These are phyloP conservation scores for Melanotus villosus DNA, from an alignment of 2,888 invertebrate genomes.

Conservation along the genomic window DNA sequence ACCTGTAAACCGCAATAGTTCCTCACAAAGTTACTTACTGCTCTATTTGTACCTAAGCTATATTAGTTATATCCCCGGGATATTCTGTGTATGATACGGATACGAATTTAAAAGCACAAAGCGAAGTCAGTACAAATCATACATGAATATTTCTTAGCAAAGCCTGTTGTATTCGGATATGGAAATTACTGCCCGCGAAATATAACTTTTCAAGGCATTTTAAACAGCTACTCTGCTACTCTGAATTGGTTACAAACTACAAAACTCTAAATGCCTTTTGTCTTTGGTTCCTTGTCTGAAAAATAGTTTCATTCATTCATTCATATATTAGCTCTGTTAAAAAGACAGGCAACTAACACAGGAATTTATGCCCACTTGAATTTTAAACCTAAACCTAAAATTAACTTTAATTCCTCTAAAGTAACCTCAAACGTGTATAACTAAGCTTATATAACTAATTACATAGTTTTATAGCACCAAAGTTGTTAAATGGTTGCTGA, in stretches of 20 bases:
- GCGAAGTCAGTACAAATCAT: not conserved
- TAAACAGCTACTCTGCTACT: no score
- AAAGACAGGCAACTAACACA: no score
- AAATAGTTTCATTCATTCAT: no score
- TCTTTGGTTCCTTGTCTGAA: no score
- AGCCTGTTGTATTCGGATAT: not conserved
- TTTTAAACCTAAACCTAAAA: not conserved
- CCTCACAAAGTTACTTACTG: conserved; percentile 26
- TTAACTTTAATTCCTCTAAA: no score
- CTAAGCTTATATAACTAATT: not conserved
- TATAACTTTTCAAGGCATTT: no score
- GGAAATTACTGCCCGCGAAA: no score
- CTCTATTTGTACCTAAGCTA: conserved; percentile 23
- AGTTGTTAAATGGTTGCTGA: no score
- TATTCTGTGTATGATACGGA: conserved; percentile 18
- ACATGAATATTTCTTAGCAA: not conserved
- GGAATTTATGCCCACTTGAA: no score
- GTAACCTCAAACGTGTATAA: not conserved
- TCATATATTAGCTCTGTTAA: no score
- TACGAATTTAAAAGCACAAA: conserved; percentile 8
- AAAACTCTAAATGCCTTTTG: no score
- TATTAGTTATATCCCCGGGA: conserved; percentile 27
- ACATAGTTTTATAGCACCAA: not conserved
- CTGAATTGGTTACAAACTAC: no score
- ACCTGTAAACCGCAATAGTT: conserved; percentile 29